phyloP scores from a whole-genome alignment of 1,140 invertebrate species.

The Agrypnia vestita region DNA sequence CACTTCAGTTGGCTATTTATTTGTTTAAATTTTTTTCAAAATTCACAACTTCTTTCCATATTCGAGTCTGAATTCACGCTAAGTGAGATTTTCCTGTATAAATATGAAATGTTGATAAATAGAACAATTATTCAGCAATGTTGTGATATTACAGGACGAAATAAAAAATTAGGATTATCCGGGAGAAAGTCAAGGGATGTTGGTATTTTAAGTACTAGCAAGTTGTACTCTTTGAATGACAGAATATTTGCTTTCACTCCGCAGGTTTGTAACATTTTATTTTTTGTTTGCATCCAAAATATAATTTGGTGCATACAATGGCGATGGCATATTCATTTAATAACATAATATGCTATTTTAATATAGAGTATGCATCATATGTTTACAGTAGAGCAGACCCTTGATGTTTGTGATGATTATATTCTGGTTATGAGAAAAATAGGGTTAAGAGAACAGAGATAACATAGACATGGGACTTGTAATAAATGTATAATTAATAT shows the following conservation, averaged over 20 bases:
- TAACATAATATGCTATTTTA: constrained; percentile 29
- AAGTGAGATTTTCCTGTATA: too few species aligned
- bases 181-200: constrained; percentile 97
- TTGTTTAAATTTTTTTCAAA: too few species aligned
- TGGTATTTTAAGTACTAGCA: constrained; percentile 98
- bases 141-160: constrained; percentile 80
- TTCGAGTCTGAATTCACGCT: too few species aligned
- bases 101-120: not conserved
- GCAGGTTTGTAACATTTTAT: constrained; percentile 80
- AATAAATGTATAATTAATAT: too few species aligned
- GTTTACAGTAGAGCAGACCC: too few species aligned
- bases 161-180: constrained; percentile 92
- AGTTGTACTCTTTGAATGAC: constrained; percentile 96
- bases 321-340: constrained; percentile 15
- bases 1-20: too few species aligned
- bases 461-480: too few species aligned
- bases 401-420: too few species aligned
- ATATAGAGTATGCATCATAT: constrained; percentile 8
- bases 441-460: too few species aligned
- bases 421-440: too few species aligned
- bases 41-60: too few species aligned
- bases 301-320: constrained; percentile 31
- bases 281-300: constrained; percentile 51
- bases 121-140: not conserved
- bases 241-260: constrained; percentile 98